Percentiles rank a stretch among this genome's conserved stretches.
Evolutionary conservation across 2,797 vertebrate genomes (phyloP).

Genomic region (Cottoperca gobio): DNA sequence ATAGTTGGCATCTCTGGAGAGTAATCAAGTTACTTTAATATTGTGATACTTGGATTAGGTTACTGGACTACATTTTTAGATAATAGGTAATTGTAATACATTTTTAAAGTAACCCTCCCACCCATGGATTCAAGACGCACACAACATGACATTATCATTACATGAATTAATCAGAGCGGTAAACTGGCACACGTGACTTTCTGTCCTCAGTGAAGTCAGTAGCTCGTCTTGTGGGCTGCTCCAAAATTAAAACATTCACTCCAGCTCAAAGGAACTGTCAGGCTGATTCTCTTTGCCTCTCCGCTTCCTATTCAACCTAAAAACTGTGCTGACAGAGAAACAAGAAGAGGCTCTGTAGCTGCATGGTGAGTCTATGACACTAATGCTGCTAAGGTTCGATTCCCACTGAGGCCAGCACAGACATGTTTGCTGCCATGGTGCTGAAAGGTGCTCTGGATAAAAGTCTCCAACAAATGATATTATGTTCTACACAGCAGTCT

Average conservation of each 20-base stretch:
- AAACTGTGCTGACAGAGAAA: conserved; percentile 39
- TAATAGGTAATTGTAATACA: too few species aligned
- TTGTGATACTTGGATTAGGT: too few species aligned
- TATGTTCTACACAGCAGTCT: conserved; percentile 45
- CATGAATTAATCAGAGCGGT: conserved; percentile 13
- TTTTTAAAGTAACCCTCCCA: too few species aligned
- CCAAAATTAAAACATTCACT: conserved; percentile 64
- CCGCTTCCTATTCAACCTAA: conserved; percentile 33
- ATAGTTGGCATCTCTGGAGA: too few species aligned
- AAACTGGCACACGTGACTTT: conserved; percentile 15
- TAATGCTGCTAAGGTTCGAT: conserved; percentile 44
- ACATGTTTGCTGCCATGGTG: conserved; percentile 44
- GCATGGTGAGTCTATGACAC: conserved; percentile 57
- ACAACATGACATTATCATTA: neutral
- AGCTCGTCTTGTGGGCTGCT: conserved; percentile 32
- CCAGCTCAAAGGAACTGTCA: conserved; percentile 59
- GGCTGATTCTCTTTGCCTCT: conserved; percentile 51
- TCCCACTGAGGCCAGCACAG: conserved; percentile 39
- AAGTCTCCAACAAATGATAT: conserved; percentile 61
- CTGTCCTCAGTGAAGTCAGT: conserved; percentile 10
- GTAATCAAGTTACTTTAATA: too few species aligned
- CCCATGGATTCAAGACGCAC: neutral
- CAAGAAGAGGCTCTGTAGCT: conserved; percentile 47
- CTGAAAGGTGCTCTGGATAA: conserved; percentile 36
- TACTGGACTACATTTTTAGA: too few species aligned